Evolutionary conservation across 2,113 vertebrate genomes (phyloP), one percentile per base, ranked within the genome.

Genomic region (Stictonetta naevosa): DNA sequence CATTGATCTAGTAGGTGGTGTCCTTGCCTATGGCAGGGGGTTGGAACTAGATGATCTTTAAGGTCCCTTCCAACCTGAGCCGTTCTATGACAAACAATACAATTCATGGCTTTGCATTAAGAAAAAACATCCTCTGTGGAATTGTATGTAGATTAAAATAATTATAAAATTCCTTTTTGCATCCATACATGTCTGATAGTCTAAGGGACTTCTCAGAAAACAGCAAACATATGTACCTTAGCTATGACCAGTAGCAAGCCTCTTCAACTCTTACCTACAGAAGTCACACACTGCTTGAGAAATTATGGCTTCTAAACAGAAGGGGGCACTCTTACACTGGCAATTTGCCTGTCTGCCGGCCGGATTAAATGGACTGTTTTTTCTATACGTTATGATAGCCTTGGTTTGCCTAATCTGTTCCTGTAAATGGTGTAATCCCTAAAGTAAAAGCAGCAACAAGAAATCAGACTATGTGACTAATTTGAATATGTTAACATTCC

Each of bases 401-500:
- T 81, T 60, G 82, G 74, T 96, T 96, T 97, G 96, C 92, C 95
- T 97, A 91, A 96, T 97, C 92, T 96, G 92, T 92, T 97, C 91
- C 90, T 79, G 55, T 97, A 97, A 97, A 93, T 96, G 95, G 31
- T 97, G 89, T 97, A 97, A 97, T 97, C 97, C 96, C 95, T 86
- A 29, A 90, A 96, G 94, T 95, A 92, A 96, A 97, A 97, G 88
- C 69, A 0, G 92, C 83, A 64, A 86, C 83, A 95, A 97, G 92
- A 79, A 97, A 96, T 96, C 96, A 95, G 95, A 90, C 95, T 95
- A 67, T 95, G 78, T 4, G 15, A 42, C 85, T 96, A 8, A 97
- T 97, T 95, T 97, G 76, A 96, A 97, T 97, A 86, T 96, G 96
- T 97, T 97, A 97, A 97, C 97, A 96, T 96, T 97, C 92, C 69